Conservation (phyloP, 2,888 invertebrate genomes). For the Tetranychus truncatus region DNA sequence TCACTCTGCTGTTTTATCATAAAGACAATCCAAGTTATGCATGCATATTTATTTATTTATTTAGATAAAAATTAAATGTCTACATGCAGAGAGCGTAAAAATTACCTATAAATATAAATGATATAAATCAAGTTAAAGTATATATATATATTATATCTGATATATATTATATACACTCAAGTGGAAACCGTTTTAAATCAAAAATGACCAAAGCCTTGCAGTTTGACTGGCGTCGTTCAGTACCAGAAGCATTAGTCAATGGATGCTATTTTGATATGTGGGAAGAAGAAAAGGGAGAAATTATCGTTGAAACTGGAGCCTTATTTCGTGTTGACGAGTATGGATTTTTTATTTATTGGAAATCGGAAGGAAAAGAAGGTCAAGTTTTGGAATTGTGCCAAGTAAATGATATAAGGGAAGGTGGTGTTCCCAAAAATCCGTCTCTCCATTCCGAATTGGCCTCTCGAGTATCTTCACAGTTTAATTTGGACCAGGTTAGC, state of each 20-base stretch:
- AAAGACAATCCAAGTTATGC: no score
- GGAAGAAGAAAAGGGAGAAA: slow-evolving; percentile 90
- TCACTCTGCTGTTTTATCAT: no score
- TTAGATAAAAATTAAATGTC: no score
- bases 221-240: slow-evolving; percentile 91
- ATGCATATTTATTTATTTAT: no score
- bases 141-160: no score
- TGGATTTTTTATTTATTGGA: slow-evolving; percentile 97
- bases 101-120: no score
- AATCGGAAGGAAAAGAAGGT: slow-evolving; percentile 90
- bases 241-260: slow-evolving; percentile 62
- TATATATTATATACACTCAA: no score
- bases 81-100: no score
- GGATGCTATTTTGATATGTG: slow-evolving; percentile 89
- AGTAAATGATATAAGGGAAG: slow-evolving; percentile 88
- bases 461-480: slow-evolving; percentile 45
- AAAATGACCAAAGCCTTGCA: slow-evolving; percentile 93
- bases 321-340: slow-evolving; percentile 86
- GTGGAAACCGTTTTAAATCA: neutral
- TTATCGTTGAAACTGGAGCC: slow-evolving; percentile 68
- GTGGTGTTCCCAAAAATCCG: slow-evolving; percentile 70
- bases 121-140: no score
- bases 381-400: slow-evolving; percentile 95
- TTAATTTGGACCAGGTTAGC: slow-evolving; percentile 66
- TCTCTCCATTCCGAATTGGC: slow-evolving; percentile 55